Evolutionary conservation across 2,113 vertebrate species (phyloP).

Genomic region (Calonectris borealis): DNA sequence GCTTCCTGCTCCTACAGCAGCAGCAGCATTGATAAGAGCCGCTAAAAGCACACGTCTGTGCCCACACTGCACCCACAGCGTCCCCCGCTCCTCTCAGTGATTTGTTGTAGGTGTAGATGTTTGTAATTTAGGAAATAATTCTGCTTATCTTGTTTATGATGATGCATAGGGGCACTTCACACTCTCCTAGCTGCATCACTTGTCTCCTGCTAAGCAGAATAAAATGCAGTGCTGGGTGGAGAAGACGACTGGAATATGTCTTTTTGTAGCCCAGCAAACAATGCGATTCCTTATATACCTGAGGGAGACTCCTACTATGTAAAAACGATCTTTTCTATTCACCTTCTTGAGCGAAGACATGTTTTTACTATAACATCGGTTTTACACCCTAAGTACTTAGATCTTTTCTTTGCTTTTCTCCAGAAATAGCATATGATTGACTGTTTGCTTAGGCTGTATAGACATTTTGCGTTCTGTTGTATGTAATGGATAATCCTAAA

Average conservation of each 20-base stretch:
- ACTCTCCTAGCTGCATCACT: background rate
- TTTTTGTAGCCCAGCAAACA: background rate
- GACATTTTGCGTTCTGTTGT: background rate
- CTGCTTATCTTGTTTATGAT: constrained; percentile 26
- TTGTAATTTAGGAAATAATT: constrained; percentile 34
- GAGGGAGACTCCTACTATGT: background rate
- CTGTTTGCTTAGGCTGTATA: background rate
- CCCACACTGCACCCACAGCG: background rate
- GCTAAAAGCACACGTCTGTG: background rate
- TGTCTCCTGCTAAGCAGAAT: constrained; percentile 19
- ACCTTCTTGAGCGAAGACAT: background rate
- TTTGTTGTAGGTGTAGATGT: constrained; percentile 5
- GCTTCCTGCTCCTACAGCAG: background rate
- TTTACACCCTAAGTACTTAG: background rate
- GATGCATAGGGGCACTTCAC: constrained; percentile 36
- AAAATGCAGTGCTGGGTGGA: background rate
- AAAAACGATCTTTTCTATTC: background rate
- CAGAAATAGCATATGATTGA: background rate
- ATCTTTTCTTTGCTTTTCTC: background rate
- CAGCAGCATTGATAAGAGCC: background rate
- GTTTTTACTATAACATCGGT: background rate
- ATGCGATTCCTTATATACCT: background rate
- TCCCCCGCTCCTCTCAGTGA: background rate
- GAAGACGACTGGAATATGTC: background rate
- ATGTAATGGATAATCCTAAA: background rate